A percentile compares a stretch with the other conserved stretches of the same genome.
Conservation (phyloP, 2,113 vertebrate genomes). For the Platysteira castanea region DNA sequence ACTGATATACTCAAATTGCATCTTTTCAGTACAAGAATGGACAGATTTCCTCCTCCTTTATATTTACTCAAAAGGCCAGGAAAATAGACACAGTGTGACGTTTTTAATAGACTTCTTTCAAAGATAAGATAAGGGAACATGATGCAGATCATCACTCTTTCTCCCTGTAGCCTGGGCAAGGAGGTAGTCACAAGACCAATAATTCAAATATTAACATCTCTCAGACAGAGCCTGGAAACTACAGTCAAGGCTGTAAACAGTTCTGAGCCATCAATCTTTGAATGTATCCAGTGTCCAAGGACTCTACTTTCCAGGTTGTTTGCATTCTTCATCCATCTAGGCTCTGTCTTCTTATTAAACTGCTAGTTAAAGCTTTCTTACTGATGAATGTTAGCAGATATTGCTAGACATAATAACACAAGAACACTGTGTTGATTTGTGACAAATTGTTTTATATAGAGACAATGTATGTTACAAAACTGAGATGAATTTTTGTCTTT, state of each 20-base stretch:
- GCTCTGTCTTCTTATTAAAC: not conserved
- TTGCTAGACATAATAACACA: not conserved
- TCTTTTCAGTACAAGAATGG: not conserved
- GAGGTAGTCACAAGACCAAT: not conserved
- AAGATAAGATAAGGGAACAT: not conserved
- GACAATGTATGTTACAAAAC: conserved; percentile 3
- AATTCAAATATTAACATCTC: not conserved
- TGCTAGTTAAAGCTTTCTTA: not conserved
- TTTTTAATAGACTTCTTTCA: not conserved
- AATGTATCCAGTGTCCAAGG: not conserved
- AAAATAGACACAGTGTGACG: not conserved
- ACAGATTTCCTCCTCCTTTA: not conserved
- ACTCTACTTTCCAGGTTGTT: not conserved
- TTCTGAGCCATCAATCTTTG: not conserved
- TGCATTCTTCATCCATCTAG: not conserved
- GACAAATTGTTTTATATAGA: not conserved
- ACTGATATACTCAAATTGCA: not conserved
- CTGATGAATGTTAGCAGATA: not conserved
- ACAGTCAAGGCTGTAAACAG: not conserved
- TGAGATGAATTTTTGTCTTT: conserved; percentile 10
- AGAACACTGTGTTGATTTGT: not conserved
- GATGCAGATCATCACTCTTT: not conserved
- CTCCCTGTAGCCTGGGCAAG: not conserved
- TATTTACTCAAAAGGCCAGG: not conserved
- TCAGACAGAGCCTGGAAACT: not conserved